Conservation (phyloP, 2,888 invertebrate genomes). For the Cerceris ruficornis region DNA sequence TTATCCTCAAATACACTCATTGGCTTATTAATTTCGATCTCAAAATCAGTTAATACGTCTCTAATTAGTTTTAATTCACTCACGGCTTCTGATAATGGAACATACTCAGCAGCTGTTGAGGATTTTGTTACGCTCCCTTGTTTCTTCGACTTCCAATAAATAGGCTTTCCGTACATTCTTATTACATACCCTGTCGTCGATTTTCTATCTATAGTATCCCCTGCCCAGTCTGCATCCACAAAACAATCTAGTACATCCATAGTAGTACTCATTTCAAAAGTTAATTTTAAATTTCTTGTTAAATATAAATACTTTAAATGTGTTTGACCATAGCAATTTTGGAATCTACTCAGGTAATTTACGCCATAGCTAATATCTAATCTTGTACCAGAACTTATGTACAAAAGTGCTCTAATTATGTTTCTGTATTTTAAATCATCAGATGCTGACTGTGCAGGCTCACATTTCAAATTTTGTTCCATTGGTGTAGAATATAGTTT, state of each 20-base stretch:
- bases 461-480: slow-evolving; percentile 9
- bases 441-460: slow-evolving; percentile 3
- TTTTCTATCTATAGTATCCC: slow-evolving; percentile 4
- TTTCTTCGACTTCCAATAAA: too few relatives aligned
- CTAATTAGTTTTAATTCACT: too few relatives aligned
- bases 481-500: slow-evolving; percentile 4
- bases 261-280: not conserved
- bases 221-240: slow-evolving; percentile 10
- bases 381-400: too few relatives aligned
- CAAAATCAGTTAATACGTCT: too few relatives aligned
- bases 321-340: slow-evolving; percentile 4
- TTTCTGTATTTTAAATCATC: too few relatives aligned
- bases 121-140: too few relatives aligned
- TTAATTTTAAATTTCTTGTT: slow-evolving; percentile 15
- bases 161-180: not conserved
- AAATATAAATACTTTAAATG: slow-evolving; percentile 22
- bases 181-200: slow-evolving; percentile 12
- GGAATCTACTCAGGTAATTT: slow-evolving; percentile 13
- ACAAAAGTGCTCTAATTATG: too few relatives aligned
- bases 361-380: slow-evolving; percentile 4
- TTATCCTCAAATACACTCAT: too few relatives aligned
- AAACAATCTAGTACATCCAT: not conserved
- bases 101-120: too few relatives aligned
- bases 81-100: too few relatives aligned
- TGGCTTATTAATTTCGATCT: too few relatives aligned